Conservation (phyloP, 1,140 invertebrate genomes). For the Drosophila ohnishii region DNA sequence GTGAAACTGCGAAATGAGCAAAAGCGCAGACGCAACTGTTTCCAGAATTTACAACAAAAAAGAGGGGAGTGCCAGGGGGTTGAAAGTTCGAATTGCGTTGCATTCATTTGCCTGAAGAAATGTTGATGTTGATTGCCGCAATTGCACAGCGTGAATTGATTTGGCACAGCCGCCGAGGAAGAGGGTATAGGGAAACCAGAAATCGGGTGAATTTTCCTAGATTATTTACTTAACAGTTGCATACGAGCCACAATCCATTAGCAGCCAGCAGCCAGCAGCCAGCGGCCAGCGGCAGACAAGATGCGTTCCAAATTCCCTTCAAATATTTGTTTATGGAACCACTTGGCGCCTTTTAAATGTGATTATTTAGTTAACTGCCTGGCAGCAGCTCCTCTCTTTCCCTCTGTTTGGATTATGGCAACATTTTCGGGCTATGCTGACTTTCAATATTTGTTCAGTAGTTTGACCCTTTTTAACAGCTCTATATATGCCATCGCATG, state of each 20-base stretch:
- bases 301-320: conserved; percentile 47
- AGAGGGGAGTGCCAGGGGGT: conserved; percentile 13
- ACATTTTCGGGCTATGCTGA: conserved; percentile 47
- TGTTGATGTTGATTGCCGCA: conserved; percentile 42
- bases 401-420: conserved; percentile 48
- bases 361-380: conserved; percentile 77
- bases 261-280: conserved; percentile 19
- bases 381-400: conserved; percentile 15
- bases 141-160: conserved; percentile 70
- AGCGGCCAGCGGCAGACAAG: conserved; percentile 30
- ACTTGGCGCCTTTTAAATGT: conserved; percentile 83
- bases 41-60: conserved; percentile 15
- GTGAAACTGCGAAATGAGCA: conserved; percentile 65
- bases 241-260: conserved; percentile 44
- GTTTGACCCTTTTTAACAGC: conserved; percentile 80
- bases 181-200: background rate
- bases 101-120: conserved; percentile 12
- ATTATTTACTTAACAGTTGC: conserved; percentile 64
- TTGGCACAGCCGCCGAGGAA: conserved; percentile 52
- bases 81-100: conserved; percentile 40
- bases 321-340: conserved; percentile 82
- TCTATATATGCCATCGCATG: conserved; percentile 54
- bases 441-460: conserved; percentile 76
- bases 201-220: conserved; percentile 34
- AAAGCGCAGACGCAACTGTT: conserved; percentile 76